Evolutionary conservation across 2,888 invertebrate species (phyloP).

Genomic region (Thecophora atra): DNA sequence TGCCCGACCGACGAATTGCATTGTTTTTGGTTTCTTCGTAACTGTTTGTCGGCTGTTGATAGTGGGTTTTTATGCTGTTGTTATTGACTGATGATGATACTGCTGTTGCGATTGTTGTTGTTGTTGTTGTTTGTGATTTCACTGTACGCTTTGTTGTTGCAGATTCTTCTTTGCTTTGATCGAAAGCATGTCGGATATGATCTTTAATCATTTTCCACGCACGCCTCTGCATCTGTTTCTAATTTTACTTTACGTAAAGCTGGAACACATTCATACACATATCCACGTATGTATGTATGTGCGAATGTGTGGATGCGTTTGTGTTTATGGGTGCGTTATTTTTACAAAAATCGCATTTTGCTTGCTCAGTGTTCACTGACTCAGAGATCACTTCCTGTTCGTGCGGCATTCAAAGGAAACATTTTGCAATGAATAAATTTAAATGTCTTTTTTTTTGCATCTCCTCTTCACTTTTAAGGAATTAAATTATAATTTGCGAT

Average conservation of each 20-base stretch:
- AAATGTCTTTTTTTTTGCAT: background rate
- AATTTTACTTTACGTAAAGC: background rate
- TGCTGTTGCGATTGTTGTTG: too few species aligned
- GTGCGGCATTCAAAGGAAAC: too few species aligned
- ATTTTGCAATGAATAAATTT: background rate
- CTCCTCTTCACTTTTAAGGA: too few species aligned
- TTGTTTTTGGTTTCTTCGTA: background rate
- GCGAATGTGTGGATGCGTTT: background rate
- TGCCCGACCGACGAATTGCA: background rate
- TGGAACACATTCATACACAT: background rate
- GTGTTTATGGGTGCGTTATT: background rate
- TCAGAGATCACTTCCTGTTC: slow-evolving; percentile 4
- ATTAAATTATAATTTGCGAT: too few species aligned
- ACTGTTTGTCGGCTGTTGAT: background rate
- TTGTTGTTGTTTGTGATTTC: background rate
- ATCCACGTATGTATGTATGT: background rate
- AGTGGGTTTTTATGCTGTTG: too few species aligned
- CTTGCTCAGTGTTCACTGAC: background rate
- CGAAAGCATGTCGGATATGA: slow-evolving; percentile 10
- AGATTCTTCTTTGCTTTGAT: too few species aligned
- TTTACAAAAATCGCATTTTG: slow-evolving; percentile 1
- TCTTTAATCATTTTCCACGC: background rate
- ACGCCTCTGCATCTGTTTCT: background rate
- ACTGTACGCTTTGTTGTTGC: too few species aligned
- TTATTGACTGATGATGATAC: too few species aligned